These are phyloP conservation scores for Anagyrus pseudococci DNA, from an alignment of 2,888 invertebrate species.

Conservation along the genomic window DNA sequence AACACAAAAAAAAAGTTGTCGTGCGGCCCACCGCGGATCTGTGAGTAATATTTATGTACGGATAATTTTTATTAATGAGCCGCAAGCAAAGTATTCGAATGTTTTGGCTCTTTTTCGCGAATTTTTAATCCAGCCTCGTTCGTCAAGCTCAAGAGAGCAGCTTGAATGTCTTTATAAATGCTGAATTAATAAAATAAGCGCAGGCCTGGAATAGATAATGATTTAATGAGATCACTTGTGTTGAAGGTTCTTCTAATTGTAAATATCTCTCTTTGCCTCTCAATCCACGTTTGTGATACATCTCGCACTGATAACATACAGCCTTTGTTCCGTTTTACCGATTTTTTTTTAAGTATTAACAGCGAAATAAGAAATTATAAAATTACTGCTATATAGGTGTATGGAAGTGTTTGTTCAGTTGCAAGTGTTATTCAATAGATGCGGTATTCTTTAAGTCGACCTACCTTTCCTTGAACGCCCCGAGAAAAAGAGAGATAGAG, in stretches of 20 bases:
- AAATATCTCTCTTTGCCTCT: constrained; percentile 26
- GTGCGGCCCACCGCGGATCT: background rate
- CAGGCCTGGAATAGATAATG: no score
- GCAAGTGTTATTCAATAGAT: constrained; percentile 37
- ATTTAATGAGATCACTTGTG: constrained; percentile 31
- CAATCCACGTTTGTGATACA: no score
- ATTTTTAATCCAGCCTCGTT: no score
- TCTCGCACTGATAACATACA: no score
- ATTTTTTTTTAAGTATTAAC: no score
- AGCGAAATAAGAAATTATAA: no score
- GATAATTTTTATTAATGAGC: no score
- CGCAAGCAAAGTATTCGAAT: no score
- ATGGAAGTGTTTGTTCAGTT: constrained; percentile 38
- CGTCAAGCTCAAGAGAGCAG: no score
- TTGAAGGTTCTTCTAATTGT: constrained; percentile 35
- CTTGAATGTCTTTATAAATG: constrained; percentile 31
- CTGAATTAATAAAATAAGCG: constrained; percentile 31
- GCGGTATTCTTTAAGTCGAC: constrained; percentile 26
- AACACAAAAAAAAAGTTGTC: background rate
- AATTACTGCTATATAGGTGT: no score
- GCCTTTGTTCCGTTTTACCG: no score
- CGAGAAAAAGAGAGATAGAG: constrained; percentile 23
- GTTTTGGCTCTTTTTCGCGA: background rate
- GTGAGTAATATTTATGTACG: constrained; percentile 20
- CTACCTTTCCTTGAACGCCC: constrained; percentile 29